Evolutionary conservation across 2,113 vertebrate species (phyloP).

Genomic region (Anhinga rufa): DNA sequence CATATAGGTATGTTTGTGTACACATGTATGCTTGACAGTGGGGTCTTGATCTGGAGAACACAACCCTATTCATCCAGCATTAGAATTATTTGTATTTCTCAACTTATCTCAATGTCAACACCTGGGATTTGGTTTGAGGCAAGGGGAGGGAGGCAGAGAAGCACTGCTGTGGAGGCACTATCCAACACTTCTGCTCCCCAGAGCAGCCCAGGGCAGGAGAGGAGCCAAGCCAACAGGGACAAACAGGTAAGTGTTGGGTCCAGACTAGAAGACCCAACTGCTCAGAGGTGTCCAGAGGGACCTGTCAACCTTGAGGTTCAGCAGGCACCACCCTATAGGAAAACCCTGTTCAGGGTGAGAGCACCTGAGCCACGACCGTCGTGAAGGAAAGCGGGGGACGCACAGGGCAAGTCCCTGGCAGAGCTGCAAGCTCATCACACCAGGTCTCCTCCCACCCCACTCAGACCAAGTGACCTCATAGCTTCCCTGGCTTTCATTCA

Average conservation of each 20-base stretch:
- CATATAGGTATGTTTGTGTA: neutral
- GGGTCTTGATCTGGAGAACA: constrained; percentile 32
- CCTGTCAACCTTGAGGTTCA: neutral
- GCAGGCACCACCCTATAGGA: neutral
- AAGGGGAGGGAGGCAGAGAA: neutral
- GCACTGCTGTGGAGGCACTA: neutral
- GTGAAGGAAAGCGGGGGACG: neutral
- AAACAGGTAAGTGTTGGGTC: neutral
- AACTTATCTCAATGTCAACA: constrained; percentile 44
- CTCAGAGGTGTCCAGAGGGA: neutral
- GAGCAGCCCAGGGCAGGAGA: accelerated
- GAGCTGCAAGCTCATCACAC: neutral
- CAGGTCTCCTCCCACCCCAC: neutral
- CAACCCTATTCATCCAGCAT: constrained; percentile 26
- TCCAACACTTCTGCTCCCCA: neutral
- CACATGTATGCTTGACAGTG: neutral
- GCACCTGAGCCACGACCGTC: accelerated
- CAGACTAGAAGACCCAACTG: neutral
- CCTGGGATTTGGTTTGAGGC: neutral
- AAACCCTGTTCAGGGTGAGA: neutral
- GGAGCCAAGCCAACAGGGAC: neutral
- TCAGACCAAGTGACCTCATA: neutral
- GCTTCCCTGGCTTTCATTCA: neutral
- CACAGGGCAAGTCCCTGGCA: neutral
- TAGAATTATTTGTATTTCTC: constrained; percentile 29